These are phyloP conservation scores for Cephus nigrinus DNA, from an alignment of 2,888 invertebrate species.

Conservation along the genomic window DNA sequence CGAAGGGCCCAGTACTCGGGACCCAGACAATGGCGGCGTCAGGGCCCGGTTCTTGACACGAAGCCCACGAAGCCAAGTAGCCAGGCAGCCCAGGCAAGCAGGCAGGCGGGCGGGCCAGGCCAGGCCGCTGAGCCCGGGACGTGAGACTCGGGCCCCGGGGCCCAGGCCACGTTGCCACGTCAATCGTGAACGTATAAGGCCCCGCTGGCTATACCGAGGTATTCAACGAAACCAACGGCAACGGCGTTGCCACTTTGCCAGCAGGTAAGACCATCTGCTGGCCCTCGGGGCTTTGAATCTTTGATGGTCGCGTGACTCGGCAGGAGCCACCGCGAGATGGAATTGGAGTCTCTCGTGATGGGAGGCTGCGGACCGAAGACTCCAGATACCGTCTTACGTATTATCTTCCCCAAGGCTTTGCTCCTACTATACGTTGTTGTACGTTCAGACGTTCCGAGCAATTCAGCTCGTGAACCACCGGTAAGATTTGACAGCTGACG, in stretches of 20 bases:
- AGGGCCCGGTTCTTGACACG: conserved; percentile 62
- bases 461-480: not conserved
- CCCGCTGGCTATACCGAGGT: not conserved
- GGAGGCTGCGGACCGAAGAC: conserved; percentile 16
- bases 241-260: not conserved
- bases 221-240: not conserved
- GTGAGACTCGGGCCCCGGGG: conserved; percentile 18
- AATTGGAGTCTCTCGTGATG: conserved; percentile 45
- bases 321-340: conserved; percentile 45
- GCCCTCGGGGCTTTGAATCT: conserved; percentile 62
- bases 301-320: conserved; percentile 65
- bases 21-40: conserved; percentile 58
- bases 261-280: conserved; percentile 60
- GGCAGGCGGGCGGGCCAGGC: conserved; percentile 9
- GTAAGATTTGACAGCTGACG: not conserved
- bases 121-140: conserved; percentile 24
- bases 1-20: conserved; percentile 7
- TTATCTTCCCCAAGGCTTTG: not conserved
- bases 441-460: not conserved
- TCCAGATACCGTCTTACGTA: not conserved
- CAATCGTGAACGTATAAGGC: conserved; percentile 10
- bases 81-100: conserved; percentile 28
- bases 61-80: conserved; percentile 41
- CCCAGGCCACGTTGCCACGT: conserved; percentile 43
- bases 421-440: not conserved